Conservation (phyloP, 1,140 invertebrate genomes). For the Subanguina moxae region DNA sequence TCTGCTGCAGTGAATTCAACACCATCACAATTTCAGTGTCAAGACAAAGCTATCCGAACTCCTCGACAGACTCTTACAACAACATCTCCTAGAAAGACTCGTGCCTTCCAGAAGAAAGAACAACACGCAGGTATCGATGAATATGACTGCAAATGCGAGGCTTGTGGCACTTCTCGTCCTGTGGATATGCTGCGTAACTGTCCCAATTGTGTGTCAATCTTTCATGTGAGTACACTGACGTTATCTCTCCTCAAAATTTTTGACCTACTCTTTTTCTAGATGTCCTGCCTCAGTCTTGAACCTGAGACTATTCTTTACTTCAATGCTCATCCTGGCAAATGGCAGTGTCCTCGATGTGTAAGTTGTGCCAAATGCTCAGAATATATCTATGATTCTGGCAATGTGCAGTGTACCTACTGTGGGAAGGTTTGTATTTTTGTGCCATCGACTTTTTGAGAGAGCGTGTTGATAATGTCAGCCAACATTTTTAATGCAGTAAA, state of each 20-base stretch:
- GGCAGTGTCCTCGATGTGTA: slow-evolving; percentile 20
- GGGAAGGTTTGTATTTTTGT: neutral
- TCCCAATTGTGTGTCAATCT: neutral
- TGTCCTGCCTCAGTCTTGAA: slow-evolving; percentile 4
- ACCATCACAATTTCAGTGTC: no score
- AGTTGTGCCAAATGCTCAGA: slow-evolving; percentile 7
- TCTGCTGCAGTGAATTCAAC: no score
- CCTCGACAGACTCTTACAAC: neutral
- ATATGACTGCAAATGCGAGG: neutral
- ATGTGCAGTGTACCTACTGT: slow-evolving; percentile 24
- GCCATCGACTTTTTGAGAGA: no score
- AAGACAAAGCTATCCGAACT: no score
- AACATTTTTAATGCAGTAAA: no score
- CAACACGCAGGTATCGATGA: neutral
- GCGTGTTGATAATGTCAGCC: no score
- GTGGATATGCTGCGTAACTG: neutral
- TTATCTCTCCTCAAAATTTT: no score
- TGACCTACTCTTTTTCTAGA: no score
- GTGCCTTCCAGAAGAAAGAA: neutral
- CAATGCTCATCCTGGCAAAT: slow-evolving; percentile 6
- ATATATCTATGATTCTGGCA: slow-evolving; percentile 18
- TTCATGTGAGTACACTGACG: neutral
- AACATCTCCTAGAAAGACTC: slow-evolving; percentile 2
- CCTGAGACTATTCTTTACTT: slow-evolving; percentile 1
- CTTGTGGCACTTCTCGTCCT: neutral